phyloP scores from a whole-genome alignment of 2,888 invertebrate genomes.

The Cyrtodaria siliqua region DNA sequence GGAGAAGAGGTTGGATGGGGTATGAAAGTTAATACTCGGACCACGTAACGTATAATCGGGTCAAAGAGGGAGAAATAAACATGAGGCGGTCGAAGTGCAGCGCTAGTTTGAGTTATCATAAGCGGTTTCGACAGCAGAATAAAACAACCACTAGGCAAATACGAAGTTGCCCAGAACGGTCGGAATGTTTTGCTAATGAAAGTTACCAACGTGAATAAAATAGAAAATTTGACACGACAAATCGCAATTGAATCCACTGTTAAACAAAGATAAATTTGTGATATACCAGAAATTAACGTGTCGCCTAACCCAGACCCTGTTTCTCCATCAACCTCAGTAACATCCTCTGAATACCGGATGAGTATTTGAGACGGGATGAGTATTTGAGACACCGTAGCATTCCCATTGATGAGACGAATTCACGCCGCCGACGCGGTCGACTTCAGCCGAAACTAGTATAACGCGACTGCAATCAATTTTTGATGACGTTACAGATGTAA shows the following conservation, averaged over 20 bases:
- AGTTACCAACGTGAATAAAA: background rate
- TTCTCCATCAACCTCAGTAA: slow-evolving; percentile 14
- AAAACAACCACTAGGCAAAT: slow-evolving; percentile 36
- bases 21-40: too few relatives aligned
- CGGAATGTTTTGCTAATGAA: background rate
- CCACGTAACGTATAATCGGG: too few relatives aligned
- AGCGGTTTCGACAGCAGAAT: slow-evolving; percentile 11
- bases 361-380: too few relatives aligned
- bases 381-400: slow-evolving; percentile 35
- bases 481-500: background rate
- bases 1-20: too few relatives aligned
- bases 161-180: slow-evolving; percentile 24
- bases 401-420: slow-evolving; percentile 31
- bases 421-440: background rate
- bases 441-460: slow-evolving; percentile 24
- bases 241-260: background rate
- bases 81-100: too few relatives aligned
- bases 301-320: background rate
- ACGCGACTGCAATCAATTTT: slow-evolving; percentile 6
- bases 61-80: too few relatives aligned
- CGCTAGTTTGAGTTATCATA: slow-evolving; percentile 14
- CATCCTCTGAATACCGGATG: slow-evolving; percentile 41
- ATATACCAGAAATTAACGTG: background rate
- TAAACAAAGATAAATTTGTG: too few relatives aligned
- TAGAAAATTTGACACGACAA: background rate